A percentile compares a stretch with the other conserved stretches of the same genome.
Evolutionary conservation across 2,797 vertebrate species (phyloP).

Genomic region (Eulemur albifrons): DNA sequence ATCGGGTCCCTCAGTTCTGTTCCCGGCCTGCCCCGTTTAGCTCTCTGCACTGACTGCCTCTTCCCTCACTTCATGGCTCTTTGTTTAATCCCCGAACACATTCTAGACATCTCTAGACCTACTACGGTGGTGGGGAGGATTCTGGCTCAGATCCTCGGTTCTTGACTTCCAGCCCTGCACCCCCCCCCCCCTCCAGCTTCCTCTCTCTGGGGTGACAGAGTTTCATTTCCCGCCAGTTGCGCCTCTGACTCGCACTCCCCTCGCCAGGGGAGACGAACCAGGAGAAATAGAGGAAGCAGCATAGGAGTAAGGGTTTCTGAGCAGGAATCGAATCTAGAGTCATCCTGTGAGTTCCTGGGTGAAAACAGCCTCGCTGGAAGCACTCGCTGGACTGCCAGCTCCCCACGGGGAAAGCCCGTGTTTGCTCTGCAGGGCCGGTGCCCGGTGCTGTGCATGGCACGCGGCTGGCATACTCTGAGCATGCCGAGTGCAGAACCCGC

Average conservation of each 20-base stretch:
- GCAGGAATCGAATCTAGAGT: neutral
- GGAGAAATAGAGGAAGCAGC: slow-evolving; percentile 18
- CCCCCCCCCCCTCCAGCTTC: neutral
- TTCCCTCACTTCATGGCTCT: neutral
- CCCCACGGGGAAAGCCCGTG: neutral
- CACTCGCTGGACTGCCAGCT: rapidly evolving
- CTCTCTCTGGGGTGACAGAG: neutral
- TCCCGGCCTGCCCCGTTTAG: neutral
- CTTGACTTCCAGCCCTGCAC: neutral
- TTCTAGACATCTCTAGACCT: neutral
- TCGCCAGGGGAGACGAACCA: neutral
- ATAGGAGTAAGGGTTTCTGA: neutral
- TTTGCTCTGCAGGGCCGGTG: neutral
- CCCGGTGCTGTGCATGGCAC: neutral
- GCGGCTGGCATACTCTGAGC: neutral
- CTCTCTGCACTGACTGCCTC: neutral
- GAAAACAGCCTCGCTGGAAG: neutral
- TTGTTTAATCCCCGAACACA: neutral
- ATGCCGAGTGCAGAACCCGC: neutral
- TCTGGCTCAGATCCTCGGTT: neutral
- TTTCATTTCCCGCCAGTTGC: neutral
- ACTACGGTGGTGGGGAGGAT: too few relatives aligned
- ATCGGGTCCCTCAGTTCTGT: neutral
- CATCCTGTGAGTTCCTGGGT: neutral
- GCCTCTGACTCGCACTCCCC: neutral